Percentiles rank a stretch among this genome's conserved stretches.
phyloP scores from a whole-genome alignment of 2,888 invertebrate genomes.

The Trachelus stipa region DNA sequence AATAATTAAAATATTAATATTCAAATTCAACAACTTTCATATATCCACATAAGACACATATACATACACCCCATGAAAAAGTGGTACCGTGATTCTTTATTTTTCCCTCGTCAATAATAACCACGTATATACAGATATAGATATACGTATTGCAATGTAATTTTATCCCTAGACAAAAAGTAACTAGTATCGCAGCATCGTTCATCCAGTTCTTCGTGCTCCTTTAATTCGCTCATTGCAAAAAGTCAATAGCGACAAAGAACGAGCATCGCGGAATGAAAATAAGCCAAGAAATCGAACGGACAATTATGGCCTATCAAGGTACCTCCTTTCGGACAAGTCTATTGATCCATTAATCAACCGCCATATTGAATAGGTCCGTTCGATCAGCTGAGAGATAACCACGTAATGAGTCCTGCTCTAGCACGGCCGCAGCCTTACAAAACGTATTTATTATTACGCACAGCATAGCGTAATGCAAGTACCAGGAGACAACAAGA shows the following conservation, averaged over 20 bases:
- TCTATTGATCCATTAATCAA: conserved; percentile 61
- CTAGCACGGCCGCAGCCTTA: conserved; percentile 31
- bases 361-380: conserved; percentile 50
- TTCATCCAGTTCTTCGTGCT: not conserved
- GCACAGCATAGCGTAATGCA: conserved; percentile 21
- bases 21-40: not conserved
- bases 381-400: conserved; percentile 59
- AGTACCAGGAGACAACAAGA: conserved; percentile 7
- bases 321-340: conserved; percentile 21
- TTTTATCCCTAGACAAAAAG: not conserved
- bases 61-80: not conserved
- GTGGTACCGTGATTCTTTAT: conserved; percentile 21
- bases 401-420: conserved; percentile 57
- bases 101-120: not conserved
- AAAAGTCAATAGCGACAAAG: conserved; percentile 4
- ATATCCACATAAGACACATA: not conserved
- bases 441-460: conserved; percentile 35
- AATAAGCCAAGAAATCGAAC: conserved; percentile 30
- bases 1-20: not conserved
- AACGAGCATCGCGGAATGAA: conserved; percentile 11
- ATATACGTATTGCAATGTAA: not conserved
- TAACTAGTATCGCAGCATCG: not conserved
- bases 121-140: not conserved
- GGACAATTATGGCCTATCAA: conserved; percentile 9
- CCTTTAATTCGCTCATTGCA: not conserved